These are phyloP conservation scores for Callosobruchus maculatus DNA, from an alignment of 2,888 invertebrate species.

Conservation along the genomic window DNA sequence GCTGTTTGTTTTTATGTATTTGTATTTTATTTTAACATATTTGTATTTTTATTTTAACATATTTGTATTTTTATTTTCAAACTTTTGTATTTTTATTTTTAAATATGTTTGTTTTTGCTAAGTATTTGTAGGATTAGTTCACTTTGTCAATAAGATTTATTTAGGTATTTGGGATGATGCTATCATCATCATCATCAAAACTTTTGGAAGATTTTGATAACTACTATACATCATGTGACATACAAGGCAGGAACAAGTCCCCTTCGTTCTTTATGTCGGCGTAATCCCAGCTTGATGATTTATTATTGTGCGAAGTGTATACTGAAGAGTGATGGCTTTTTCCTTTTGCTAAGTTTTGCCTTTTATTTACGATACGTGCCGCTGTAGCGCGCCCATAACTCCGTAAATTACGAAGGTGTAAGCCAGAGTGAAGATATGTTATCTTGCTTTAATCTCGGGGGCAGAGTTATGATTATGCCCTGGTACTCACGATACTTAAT, in stretches of 20 bases:
- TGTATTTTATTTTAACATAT: too few relatives aligned
- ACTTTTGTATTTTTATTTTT: too few relatives aligned
- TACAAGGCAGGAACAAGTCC: neutral
- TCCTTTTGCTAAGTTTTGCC: neutral
- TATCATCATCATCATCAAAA: too few relatives aligned
- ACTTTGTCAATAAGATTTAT: too few relatives aligned
- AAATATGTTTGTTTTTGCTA: too few relatives aligned
- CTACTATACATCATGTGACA: too few relatives aligned
- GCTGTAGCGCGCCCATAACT: neutral
- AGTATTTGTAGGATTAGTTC: too few relatives aligned
- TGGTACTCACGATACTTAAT: neutral
- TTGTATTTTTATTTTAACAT: too few relatives aligned
- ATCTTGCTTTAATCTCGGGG: neutral
- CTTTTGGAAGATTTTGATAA: too few relatives aligned
- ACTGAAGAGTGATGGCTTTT: neutral
- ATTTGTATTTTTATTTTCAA: too few relatives aligned
- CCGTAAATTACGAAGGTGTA: neutral
- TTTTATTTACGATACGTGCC: neutral
- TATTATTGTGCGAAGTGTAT: neutral
- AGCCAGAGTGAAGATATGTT: neutral
- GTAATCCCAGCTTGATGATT: neutral
- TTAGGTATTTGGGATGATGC: too few relatives aligned
- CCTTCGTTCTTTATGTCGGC: neutral
- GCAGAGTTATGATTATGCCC: neutral
- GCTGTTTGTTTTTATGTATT: too few relatives aligned